phyloP scores from a whole-genome alignment of 2,888 invertebrate species.

The Balanococcus diminutus region DNA sequence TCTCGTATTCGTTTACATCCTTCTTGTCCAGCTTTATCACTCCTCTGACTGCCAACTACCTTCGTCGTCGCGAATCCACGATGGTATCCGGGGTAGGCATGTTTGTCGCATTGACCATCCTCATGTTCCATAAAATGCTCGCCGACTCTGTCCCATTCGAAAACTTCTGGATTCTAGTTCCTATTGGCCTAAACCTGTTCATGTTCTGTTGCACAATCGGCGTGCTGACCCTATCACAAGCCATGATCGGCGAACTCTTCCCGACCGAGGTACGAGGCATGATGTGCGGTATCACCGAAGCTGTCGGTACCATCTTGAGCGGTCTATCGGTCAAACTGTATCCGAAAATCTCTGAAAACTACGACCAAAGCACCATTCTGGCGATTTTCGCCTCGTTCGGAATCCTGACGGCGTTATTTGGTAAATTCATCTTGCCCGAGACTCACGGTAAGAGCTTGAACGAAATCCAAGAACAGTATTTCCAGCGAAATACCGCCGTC shows the following conservation, averaged over 20 bases:
- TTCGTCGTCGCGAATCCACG: neutral
- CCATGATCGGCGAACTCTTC: constrained; percentile 48
- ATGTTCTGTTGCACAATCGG: constrained; percentile 39
- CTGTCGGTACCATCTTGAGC: constrained; percentile 26
- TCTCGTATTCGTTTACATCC: constrained; percentile 39
- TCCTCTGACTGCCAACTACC: neutral
- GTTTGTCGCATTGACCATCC: neutral
- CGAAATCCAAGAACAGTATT: constrained; percentile 48
- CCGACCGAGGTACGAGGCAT: constrained; percentile 53
- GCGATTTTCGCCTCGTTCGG: constrained; percentile 23
- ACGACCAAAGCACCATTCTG: neutral
- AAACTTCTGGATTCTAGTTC: constrained; percentile 44
- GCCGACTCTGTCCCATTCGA: neutral
- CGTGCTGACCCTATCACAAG: constrained; percentile 41
- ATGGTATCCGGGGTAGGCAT: constrained; percentile 39
- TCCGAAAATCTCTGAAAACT: neutral
- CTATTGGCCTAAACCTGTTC: constrained; percentile 20
- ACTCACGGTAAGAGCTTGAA: constrained; percentile 47
- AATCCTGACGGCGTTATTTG: constrained; percentile 22
- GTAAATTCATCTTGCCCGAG: constrained; percentile 44
- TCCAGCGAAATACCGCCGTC: neutral
- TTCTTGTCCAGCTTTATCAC: constrained; percentile 41
- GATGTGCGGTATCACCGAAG: constrained; percentile 50
- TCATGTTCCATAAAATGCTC: neutral
- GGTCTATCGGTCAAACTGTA: constrained; percentile 12